Evolutionary conservation across 35 echinoderm and acorn worm genomes (phyloP).

Genomic region (Heliocidaris tuberculata): DNA sequence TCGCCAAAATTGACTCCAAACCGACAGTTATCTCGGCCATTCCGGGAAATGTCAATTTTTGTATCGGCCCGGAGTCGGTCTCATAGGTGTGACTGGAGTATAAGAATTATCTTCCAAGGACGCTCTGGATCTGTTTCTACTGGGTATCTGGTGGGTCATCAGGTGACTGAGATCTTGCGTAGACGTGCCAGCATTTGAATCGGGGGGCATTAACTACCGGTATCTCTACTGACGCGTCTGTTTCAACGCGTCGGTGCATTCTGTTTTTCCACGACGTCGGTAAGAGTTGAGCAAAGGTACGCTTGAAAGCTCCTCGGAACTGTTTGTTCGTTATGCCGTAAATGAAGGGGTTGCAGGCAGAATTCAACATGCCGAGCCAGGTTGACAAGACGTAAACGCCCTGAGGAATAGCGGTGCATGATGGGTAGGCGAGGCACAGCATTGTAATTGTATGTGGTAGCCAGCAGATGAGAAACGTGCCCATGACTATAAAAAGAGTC

Average conservation of each 20-base stretch:
- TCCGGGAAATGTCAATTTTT: no score
- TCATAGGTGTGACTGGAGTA: no score
- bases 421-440: neutral
- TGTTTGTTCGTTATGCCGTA: conserved; percentile 75
- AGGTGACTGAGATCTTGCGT: neutral
- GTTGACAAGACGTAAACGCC: conserved; percentile 54
- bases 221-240: neutral
- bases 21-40: no score
- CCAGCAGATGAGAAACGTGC: conserved; percentile 78
- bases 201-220: neutral
- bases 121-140: neutral
- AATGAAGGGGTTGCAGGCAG: conserved; percentile 77
- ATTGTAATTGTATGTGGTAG: conserved; percentile 59
- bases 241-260: neutral
- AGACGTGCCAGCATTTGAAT: neutral
- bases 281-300: neutral
- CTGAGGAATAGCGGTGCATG: conserved; percentile 41
- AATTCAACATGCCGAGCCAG: conserved; percentile 71
- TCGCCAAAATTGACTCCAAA: no score
- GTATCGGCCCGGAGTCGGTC: no score
- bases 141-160: neutral
- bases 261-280: neutral
- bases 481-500: conserved; percentile 75
- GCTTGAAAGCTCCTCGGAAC: conserved; percentile 57
- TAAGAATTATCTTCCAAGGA: neutral